Evolutionary conservation across 2,888 invertebrate genomes (phyloP), one percentile per base, ranked within the genome.

Genomic region (Mythimna lalbum): DNA sequence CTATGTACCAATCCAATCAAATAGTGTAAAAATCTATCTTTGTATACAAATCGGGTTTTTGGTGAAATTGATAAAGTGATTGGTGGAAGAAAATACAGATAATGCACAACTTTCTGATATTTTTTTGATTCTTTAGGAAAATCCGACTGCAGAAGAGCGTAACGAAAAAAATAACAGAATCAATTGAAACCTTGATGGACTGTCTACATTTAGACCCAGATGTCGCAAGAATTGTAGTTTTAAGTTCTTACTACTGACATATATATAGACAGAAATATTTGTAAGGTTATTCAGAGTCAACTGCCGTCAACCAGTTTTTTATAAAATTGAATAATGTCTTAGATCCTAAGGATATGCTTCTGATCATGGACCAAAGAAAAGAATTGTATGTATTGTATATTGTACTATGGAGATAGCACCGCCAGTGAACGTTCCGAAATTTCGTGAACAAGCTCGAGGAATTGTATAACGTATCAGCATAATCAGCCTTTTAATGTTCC

Each of bases 311-410:
- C 75, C 90, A 91, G 80, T 73, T 92, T 0, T 27, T 87, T 63
- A 89, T 87, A 69, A 87, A 86, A 77, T 61, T 90, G 0, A 87
- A 87, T 64, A 89, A 86, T 66, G 31, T 86, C 4, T 63, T 88
- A 9, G 82, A 87, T 27, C 57, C 62, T 2, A 70, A 83, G 19
- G 76, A 85, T 31, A 69, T 92, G 50, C 53, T 77, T 3, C 39
- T 50, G 14, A 75, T 85, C 21, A 82, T 88, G 63, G 56, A 78
- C 3, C 78, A 80, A 21, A 81, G 86, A 4, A 76, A 83, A 21
- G 60, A 73, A 4, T 77, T 92, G 19, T 85, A 88, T 74, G 36
- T 71, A 5, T 55, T 74, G 39, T 39, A 81, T 31, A 6, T 31
- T 31, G 31, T 31, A 31, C 31, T 9, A 56, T 21, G 39, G 43